Base-by-base conservation (phyloP, 2,113 vertebrate species). In the Saccopteryx leptura region DNA sequence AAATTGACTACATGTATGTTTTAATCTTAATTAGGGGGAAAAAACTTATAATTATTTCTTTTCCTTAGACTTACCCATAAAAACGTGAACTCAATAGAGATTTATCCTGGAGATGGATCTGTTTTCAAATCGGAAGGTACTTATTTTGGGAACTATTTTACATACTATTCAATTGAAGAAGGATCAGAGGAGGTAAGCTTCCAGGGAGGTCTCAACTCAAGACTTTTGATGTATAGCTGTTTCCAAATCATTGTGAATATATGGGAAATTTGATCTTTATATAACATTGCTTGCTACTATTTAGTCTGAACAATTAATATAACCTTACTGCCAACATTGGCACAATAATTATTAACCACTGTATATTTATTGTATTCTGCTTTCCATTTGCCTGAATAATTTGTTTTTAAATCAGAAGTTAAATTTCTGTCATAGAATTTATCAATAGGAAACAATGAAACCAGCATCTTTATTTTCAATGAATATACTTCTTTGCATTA, bases 81-180 rank as follows among this genome's bases (percentile, higher is more conserved):
- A 90, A 96, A 92, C 46, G 96, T 98, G 90, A 97, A 98, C 56
- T 98, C 98, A 58, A 90, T 98, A 84, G 99, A 99, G 98, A 98
- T 99, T 97, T 99, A 98, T 92, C 99, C 99, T 50, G 99, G 99
- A 63, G 99, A 99, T 97, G 99, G 99, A 48, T 99, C 99, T 46
- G 97, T 99, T 97, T 99, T 99, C 88, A 99, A 98, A 71, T 99
- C 99, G 75, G 98, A 99, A 65, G 98, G 98, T 80, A 66, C 98
- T 69, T 97, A 99, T 95, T 91, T 97, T 39, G 98, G 98, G 90
- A 99, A 98, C 68, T 99, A 99, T 97, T 99, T 99, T 58, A 95
- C 97, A 14, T 99, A 97, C 97, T 98, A 98, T 95, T 98, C 97
- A 81, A 69, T 97, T 68, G 97, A 97, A 28, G 97, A 97, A 94